Evolutionary conservation across 2,888 invertebrate species (phyloP).

Genomic region (Coelinius sp.): DNA sequence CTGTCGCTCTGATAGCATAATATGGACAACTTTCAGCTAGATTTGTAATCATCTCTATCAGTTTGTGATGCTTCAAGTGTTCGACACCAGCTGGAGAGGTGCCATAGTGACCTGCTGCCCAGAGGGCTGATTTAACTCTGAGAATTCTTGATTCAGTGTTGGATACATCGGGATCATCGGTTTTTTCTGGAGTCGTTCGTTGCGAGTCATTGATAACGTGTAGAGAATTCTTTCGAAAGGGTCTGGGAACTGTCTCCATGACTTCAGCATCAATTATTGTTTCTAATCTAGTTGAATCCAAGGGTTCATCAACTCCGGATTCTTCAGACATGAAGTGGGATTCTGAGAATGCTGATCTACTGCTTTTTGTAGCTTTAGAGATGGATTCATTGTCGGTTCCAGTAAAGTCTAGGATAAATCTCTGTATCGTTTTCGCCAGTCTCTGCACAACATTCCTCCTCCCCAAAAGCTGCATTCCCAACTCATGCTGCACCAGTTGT

Average conservation of each 20-base stretch:
- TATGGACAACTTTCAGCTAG: conserved; percentile 87
- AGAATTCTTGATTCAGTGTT: conserved; percentile 71
- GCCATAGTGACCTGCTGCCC: conserved; percentile 90
- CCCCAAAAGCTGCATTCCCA: conserved; percentile 74
- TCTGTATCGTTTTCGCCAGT: conserved; percentile 69
- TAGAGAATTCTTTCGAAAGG: neutral
- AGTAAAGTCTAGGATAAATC: conserved; percentile 60
- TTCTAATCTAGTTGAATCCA: conserved; percentile 59
- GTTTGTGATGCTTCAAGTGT: conserved; percentile 76
- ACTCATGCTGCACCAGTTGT: conserved; percentile 81
- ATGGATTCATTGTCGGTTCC: conserved; percentile 54
- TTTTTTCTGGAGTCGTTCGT: conserved; percentile 64
- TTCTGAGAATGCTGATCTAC: conserved; percentile 55
- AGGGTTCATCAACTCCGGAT: conserved; percentile 55
- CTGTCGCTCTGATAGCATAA: conserved; percentile 90
- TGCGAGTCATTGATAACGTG: conserved; percentile 63
- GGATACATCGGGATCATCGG: conserved; percentile 21
- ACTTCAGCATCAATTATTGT: conserved; percentile 66
- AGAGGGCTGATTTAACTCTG: conserved; percentile 88
- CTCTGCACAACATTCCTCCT: conserved; percentile 72
- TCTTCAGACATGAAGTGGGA: conserved; percentile 57
- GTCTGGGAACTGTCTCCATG: conserved; percentile 49
- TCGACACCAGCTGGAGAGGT: conserved; percentile 84
- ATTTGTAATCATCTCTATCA: conserved; percentile 73
- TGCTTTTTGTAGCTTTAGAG: conserved; percentile 53